Evolutionary conservation across 2,888 invertebrate genomes (phyloP).

Genomic region (Platycheirus rosarum): DNA sequence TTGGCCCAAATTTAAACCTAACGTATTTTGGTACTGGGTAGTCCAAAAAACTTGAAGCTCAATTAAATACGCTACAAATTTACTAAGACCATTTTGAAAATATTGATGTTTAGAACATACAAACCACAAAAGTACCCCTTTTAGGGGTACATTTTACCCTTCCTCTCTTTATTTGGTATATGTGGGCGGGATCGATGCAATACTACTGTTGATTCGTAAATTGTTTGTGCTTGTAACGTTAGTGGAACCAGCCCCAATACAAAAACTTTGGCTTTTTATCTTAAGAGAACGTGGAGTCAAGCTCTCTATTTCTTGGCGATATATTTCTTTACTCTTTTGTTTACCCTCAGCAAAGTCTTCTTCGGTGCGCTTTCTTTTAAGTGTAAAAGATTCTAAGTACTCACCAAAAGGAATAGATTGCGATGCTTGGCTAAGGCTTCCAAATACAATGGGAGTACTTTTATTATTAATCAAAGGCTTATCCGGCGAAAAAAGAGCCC

Average conservation of each 20-base stretch:
- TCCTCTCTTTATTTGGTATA: too few relatives aligned
- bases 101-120: too few relatives aligned
- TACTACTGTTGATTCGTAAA: slow-evolving; percentile 72
- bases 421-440: slow-evolving; percentile 51
- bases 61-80: too few relatives aligned
- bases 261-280: slow-evolving; percentile 82
- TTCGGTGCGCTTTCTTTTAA: slow-evolving; percentile 80
- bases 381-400: slow-evolving; percentile 61
- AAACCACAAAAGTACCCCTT: too few relatives aligned
- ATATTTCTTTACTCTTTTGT: slow-evolving; percentile 77
- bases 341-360: slow-evolving; percentile 76
- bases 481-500: slow-evolving; percentile 87
- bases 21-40: too few relatives aligned
- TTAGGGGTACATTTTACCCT: too few relatives aligned
- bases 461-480: too few relatives aligned
- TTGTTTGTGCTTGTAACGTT: slow-evolving; percentile 57
- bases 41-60: too few relatives aligned
- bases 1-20: too few relatives aligned
- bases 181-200: slow-evolving; percentile 16
- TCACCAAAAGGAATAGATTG: slow-evolving; percentile 76
- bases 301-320: slow-evolving; percentile 74
- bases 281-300: slow-evolving; percentile 80
- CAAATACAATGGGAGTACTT: too few relatives aligned
- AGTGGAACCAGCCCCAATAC: slow-evolving; percentile 80
- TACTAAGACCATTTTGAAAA: too few relatives aligned